Evolutionary conservation across 2,797 vertebrate species (phyloP).

Genomic region (Pantherophis vulpinus): DNA sequence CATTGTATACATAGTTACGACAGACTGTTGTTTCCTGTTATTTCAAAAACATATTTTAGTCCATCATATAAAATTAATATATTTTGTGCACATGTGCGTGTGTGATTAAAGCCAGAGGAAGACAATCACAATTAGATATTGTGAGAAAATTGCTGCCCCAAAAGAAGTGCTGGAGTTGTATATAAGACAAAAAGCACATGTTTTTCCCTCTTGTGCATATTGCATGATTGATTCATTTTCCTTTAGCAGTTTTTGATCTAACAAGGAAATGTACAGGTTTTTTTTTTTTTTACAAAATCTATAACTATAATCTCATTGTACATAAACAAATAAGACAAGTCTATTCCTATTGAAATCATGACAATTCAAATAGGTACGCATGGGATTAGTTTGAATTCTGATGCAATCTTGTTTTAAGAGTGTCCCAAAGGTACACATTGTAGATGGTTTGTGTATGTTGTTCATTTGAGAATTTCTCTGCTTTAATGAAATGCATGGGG

Average conservation of each 20-base stretch:
- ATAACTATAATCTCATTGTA: background rate
- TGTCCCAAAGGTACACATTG: background rate
- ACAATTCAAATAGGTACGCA: background rate
- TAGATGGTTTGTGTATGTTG: background rate
- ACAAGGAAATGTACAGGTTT: background rate
- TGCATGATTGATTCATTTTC: background rate
- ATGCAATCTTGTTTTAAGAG: background rate
- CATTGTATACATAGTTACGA: background rate
- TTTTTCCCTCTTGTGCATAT: background rate
- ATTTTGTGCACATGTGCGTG: fast-evolving
- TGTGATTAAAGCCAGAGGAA: background rate
- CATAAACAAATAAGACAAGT: background rate
- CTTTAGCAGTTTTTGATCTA: background rate
- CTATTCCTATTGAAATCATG: background rate
- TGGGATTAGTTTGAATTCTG: background rate
- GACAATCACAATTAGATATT: background rate
- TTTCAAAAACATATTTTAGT: background rate
- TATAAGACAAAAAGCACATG: background rate
- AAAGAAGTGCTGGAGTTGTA: background rate
- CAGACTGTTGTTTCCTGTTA: background rate
- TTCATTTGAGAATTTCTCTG: fast-evolving
- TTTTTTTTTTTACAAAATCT: background rate
- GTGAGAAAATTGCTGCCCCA: background rate
- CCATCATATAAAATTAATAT: background rate
- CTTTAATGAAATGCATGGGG: background rate